phyloP scores from a whole-genome alignment of 2,797 vertebrate genomes.

The Sebastolobus altivelis region DNA sequence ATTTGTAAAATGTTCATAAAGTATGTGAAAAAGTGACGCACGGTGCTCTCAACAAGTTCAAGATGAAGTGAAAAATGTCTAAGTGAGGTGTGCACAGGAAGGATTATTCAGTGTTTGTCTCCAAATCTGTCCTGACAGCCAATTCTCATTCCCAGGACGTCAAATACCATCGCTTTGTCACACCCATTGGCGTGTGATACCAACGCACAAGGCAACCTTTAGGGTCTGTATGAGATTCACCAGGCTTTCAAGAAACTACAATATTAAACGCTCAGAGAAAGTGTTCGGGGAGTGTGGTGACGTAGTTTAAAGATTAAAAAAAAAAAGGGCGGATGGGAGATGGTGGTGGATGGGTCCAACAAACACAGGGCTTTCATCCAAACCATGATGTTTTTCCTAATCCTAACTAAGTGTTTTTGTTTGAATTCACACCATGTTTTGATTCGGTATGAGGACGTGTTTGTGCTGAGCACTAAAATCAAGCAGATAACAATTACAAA shows the following conservation, averaged over 20 bases:
- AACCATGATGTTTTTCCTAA: not conserved
- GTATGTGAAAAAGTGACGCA: conserved; percentile 6
- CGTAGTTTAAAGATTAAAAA: not conserved
- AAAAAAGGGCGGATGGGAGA: no score
- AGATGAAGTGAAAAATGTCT: not conserved
- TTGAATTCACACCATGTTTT: not conserved
- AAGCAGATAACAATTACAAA: not conserved
- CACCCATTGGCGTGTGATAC: not conserved
- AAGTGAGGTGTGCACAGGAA: conserved; percentile 5
- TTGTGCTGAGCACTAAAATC: not conserved
- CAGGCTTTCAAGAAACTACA: not conserved
- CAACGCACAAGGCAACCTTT: not conserved
- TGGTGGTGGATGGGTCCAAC: not conserved
- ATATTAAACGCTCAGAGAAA: no score
- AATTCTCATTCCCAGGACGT: not conserved
- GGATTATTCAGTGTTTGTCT: not conserved
- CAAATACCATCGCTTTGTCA: not conserved
- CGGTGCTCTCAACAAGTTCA: not conserved
- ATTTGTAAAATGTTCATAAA: not conserved
- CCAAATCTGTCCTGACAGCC: not conserved
- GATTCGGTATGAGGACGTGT: not conserved
- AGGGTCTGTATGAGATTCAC: not conserved
- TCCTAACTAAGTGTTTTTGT: not conserved
- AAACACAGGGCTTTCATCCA: not conserved
- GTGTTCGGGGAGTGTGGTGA: not conserved